Percentiles rank a stretch among this genome's conserved stretches.
Evolutionary conservation across 2,797 vertebrate species (phyloP).

Genomic region (Pitangus sulphuratus): DNA sequence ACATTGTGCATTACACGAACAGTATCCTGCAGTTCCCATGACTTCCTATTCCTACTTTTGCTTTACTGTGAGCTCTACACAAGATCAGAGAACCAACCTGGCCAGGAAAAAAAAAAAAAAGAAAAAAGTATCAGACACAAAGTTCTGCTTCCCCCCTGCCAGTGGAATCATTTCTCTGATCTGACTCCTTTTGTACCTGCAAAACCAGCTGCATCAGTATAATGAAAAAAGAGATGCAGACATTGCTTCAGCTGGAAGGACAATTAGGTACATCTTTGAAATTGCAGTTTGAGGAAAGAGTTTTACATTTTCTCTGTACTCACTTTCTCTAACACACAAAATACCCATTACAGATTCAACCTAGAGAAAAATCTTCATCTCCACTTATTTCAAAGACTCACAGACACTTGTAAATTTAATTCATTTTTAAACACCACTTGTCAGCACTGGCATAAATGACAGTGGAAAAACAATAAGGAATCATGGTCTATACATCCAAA

Average conservation of each 20-base stretch:
- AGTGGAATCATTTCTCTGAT: background rate
- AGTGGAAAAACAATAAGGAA: background rate
- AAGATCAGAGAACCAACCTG: background rate
- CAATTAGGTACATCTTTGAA: background rate
- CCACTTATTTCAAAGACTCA: background rate
- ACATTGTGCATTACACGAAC: background rate
- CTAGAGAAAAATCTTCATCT: background rate
- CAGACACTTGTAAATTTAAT: background rate
- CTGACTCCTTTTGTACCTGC: background rate
- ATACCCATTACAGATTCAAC: background rate
- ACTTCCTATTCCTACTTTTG: background rate
- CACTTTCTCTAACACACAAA: background rate
- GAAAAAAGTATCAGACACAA: background rate
- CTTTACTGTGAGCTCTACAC: background rate
- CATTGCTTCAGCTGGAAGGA: background rate
- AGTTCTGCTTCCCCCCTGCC: rapidly evolving
- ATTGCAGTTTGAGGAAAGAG: background rate
- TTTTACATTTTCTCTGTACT: background rate
- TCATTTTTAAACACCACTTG: background rate
- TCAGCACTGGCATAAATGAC: background rate
- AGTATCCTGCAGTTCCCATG: background rate
- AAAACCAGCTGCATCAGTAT: background rate
- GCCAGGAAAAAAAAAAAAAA: background rate
- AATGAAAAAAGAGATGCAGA: background rate
- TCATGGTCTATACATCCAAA: background rate